phyloP scores from a whole-genome alignment of 2,797 vertebrate species.

The Labeo calbasu region DNA sequence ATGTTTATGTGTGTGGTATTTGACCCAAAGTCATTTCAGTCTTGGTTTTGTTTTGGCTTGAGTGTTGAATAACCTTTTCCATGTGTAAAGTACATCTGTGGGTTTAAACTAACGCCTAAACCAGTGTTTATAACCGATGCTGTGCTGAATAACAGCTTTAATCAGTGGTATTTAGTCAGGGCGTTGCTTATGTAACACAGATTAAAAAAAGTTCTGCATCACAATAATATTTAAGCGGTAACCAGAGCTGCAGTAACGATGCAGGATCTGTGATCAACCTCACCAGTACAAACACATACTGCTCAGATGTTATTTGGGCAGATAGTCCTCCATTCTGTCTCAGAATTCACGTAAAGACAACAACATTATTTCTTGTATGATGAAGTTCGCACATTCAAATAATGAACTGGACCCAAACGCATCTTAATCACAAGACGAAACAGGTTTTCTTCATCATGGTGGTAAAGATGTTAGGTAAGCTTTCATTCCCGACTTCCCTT shows the following conservation, averaged over 20 bases:
- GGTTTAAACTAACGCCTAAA: conserved; percentile 14
- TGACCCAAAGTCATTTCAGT: conserved; percentile 3
- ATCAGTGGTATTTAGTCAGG: conserved; percentile 1
- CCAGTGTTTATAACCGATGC: not conserved
- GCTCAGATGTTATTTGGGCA: not conserved
- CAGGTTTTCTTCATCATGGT: not conserved
- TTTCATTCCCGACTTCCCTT: conserved; percentile 1
- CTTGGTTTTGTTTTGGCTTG: not conserved
- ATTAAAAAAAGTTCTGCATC: not conserved
- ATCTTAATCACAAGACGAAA: conserved; percentile 28
- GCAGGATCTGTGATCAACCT: not conserved
- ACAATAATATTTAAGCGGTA: not conserved
- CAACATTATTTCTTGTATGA: not conserved
- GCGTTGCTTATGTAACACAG: not conserved
- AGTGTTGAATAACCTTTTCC: conserved; percentile 6
- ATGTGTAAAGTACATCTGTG: not conserved
- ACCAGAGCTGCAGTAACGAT: not conserved
- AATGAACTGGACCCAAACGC: not conserved
- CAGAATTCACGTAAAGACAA: not conserved
- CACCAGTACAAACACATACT: not conserved
- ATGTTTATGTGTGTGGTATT: not conserved
- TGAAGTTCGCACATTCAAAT: not conserved
- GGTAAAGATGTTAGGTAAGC: conserved; percentile 5
- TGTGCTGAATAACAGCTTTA: not conserved
- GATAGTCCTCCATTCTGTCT: not conserved